Evolutionary conservation across 2,113 vertebrate species (phyloP), one percentile per base, ranked within the genome.

Genomic region (Etheostoma spectabile): DNA sequence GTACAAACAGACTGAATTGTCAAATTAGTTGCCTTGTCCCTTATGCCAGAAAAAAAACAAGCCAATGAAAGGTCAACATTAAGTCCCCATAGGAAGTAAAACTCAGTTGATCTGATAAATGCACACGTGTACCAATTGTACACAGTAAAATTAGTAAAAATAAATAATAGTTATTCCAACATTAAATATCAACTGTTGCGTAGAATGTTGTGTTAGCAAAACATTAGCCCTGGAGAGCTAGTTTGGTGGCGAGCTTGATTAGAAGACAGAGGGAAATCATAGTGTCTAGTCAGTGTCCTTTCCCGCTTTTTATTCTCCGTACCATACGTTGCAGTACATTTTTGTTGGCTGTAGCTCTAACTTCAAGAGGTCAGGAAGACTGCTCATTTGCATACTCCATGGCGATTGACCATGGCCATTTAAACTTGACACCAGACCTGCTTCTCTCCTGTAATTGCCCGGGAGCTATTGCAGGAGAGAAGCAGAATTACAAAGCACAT

Each of bases 381-480:
- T 21, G 42, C 76, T 80, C 18, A 63, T 83, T 79, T 84, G 69
- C 68, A 82, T 77, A 72, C 60, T 75, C 13, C 2, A 15, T 24
- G 49, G 27, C 72, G 63, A 42, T 62, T 80, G 48, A 70, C 78
- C 35, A 48, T 66, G 66, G 21, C 15, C 42, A 48, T 66, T 86
- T 70, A 74, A 82, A 82, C 48, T 80, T 64, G 80, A 86, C 75
- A 77, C 75, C 62, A 86, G 83, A 80, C 80, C 62, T 70, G 64
- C 74, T 35, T 74, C 53, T 62, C 46, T 83, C 45, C 71, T 76
- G 13, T 61, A 65, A 70, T n/a, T 51, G 24, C 52, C 55, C 55
- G 57, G 11, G 8, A 35, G 53, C 49, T 80, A 71, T 74, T 79
- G 79, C 52, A 77, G 63, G 74, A 63, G 1, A 38, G 18, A 48